phyloP scores from a whole-genome alignment of 2,888 invertebrate genomes.

The Zaprionus bogoriensis region DNA sequence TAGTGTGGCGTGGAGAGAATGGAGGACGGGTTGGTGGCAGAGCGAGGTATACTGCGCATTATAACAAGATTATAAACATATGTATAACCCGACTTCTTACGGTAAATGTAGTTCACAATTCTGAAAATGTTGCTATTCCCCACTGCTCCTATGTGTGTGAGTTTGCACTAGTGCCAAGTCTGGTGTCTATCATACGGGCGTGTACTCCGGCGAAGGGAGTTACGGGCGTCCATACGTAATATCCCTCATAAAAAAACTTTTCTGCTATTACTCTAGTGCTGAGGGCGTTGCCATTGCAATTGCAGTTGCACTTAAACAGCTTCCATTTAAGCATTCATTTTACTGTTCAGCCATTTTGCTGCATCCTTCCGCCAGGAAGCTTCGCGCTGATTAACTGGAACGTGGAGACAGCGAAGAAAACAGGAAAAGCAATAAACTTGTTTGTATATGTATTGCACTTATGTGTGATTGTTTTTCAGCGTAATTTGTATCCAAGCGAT shows the following conservation, averaged over 20 bases:
- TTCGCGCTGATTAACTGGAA: slow-evolving; percentile 20
- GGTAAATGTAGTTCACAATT: background rate
- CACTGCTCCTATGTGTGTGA: background rate
- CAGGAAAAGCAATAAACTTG: slow-evolving; percentile 58
- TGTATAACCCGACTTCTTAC: background rate
- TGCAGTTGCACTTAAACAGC: slow-evolving; percentile 18
- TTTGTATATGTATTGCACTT: slow-evolving; percentile 62
- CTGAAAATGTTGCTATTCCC: background rate
- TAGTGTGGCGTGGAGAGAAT: background rate
- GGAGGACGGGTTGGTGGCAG: background rate
- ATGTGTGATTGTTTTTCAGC: slow-evolving; percentile 62
- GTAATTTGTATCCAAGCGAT: slow-evolving; percentile 57
- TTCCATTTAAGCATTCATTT: slow-evolving; percentile 21
- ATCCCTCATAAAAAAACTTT: slow-evolving; percentile 20
- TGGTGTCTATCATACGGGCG: background rate
- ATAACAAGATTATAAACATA: slow-evolving; percentile 1
- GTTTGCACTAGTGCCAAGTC: background rate
- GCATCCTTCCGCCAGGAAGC: background rate
- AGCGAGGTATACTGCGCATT: background rate
- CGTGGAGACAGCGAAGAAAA: slow-evolving; percentile 31
- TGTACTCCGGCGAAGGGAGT: background rate
- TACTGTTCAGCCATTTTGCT: slow-evolving; percentile 11
- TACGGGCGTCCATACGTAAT: too few relatives aligned
- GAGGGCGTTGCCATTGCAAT: too few relatives aligned
- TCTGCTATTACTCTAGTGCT: slow-evolving; percentile 9